Evolutionary conservation across 2,113 vertebrate species (phyloP).

Genomic region (Tretioscincus oriximinensis): DNA sequence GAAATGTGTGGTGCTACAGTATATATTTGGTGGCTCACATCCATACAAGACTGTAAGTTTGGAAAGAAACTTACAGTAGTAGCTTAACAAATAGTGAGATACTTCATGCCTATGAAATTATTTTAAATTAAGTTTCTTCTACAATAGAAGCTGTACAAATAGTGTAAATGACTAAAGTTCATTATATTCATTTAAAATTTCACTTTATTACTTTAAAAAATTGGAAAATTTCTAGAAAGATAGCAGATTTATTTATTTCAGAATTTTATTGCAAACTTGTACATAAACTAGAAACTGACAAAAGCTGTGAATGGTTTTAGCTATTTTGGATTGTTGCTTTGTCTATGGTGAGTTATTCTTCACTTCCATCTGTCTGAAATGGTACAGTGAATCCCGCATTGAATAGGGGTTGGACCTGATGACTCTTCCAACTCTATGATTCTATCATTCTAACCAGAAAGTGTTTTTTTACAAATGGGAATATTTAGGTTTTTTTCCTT

Average conservation of each 20-base stretch:
- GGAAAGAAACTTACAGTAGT: not conserved
- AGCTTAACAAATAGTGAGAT: not conserved
- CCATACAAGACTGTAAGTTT: not conserved
- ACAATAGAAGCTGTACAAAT: not conserved
- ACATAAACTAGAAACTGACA: not conserved
- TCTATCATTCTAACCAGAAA: too few species aligned
- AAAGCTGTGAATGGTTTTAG: slow-evolving; percentile 2
- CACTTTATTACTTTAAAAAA: not conserved
- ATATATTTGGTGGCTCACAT: not conserved
- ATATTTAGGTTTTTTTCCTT: not conserved
- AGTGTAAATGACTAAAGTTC: not conserved
- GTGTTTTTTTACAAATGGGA: not conserved
- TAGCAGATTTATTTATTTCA: too few species aligned
- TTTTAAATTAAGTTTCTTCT: not conserved
- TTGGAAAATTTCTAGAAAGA: too few species aligned
- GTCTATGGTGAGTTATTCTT: too few species aligned
- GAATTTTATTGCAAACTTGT: too few species aligned
- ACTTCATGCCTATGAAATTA: not conserved
- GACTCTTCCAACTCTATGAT: too few species aligned
- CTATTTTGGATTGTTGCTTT: not conserved
- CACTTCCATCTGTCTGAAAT: too few species aligned
- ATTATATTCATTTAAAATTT: not conserved
- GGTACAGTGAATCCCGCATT: too few species aligned
- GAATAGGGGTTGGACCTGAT: too few species aligned
- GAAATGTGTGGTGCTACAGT: not conserved